Evolutionary conservation across 1,140 invertebrate species (phyloP).

Genomic region (Drosophila hydei): DNA sequence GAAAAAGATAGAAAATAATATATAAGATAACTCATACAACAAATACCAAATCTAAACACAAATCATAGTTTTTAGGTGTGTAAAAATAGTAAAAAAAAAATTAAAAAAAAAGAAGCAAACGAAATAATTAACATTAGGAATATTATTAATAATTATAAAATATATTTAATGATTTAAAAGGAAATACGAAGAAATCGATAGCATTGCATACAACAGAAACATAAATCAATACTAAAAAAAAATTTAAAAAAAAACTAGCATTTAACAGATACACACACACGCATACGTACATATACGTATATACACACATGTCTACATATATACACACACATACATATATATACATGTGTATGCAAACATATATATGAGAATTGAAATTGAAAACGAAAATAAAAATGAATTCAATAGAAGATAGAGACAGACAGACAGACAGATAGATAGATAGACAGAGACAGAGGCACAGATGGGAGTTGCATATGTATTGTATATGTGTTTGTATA

Average conservation of each 20-base stretch:
- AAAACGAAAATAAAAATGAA: constrained; percentile 21
- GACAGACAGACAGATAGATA: background rate
- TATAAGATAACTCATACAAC: constrained; percentile 18
- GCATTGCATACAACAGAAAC: constrained; percentile 47
- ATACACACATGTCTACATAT: constrained; percentile 39
- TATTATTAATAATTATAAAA: constrained; percentile 12
- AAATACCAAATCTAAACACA: constrained; percentile 65
- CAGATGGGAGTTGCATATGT: constrained; percentile 15
- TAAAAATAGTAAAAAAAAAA: constrained; percentile 57
- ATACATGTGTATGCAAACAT: constrained; percentile 34
- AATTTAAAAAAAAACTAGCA: constrained; percentile 28
- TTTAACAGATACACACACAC: constrained; percentile 65
- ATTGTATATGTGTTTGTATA: constrained; percentile 36
- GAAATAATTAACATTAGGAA: constrained; percentile 22
- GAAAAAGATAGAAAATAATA: constrained; percentile 11
- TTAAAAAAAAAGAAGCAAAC: constrained; percentile 17
- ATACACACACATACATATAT: constrained; percentile 53
- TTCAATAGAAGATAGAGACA: constrained; percentile 12
- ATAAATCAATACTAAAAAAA: constrained; percentile 51
- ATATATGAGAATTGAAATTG: constrained; percentile 11
- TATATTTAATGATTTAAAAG: constrained; percentile 34
- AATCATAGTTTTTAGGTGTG: constrained; percentile 75
- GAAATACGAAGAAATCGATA: constrained; percentile 23
- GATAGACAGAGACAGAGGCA: constrained; percentile 4
- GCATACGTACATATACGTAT: constrained; percentile 31